Evolutionary conservation across 2,113 vertebrate species (phyloP).

Genomic region (Bagarius yarrelli): DNA sequence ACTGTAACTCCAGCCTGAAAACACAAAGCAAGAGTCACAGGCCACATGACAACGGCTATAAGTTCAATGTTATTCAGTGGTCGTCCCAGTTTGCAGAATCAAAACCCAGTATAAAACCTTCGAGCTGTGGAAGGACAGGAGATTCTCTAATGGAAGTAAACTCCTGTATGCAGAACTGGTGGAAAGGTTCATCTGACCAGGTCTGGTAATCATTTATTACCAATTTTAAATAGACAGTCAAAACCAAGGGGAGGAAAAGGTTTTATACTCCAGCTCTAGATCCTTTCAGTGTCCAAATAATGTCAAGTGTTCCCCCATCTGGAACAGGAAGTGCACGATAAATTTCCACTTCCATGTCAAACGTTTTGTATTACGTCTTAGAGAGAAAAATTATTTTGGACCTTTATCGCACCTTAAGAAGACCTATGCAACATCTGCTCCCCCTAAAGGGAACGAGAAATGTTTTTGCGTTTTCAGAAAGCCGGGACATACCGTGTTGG

Average conservation of each 20-base stretch:
- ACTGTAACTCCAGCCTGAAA: no score
- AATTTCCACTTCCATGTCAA: not conserved
- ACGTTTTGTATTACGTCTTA: not conserved
- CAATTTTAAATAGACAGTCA: not conserved
- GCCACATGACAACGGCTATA: no score
- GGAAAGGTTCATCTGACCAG: not conserved
- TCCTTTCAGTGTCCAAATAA: not conserved
- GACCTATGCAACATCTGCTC: no score
- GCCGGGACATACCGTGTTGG: slow-evolving; percentile 74
- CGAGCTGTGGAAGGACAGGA: no score
- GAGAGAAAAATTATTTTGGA: not conserved
- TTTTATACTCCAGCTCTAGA: not conserved
- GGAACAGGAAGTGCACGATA: not conserved
- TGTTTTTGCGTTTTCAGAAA: not conserved
- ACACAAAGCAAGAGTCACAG: no score
- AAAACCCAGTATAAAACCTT: no score
- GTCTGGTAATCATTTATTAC: not conserved
- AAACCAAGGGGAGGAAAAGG: not conserved
- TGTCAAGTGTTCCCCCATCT: not conserved
- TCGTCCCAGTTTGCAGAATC: no score
- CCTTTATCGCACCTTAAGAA: not conserved
- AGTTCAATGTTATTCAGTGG: no score
- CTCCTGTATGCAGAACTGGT: not conserved
- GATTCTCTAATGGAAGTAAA: no score
- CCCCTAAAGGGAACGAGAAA: not conserved